Percentiles rank a stretch among this genome's conserved stretches.
These are phyloP conservation scores for Drosophila sucinea DNA, from an alignment of 1,140 invertebrate genomes.

Conservation along the genomic window DNA sequence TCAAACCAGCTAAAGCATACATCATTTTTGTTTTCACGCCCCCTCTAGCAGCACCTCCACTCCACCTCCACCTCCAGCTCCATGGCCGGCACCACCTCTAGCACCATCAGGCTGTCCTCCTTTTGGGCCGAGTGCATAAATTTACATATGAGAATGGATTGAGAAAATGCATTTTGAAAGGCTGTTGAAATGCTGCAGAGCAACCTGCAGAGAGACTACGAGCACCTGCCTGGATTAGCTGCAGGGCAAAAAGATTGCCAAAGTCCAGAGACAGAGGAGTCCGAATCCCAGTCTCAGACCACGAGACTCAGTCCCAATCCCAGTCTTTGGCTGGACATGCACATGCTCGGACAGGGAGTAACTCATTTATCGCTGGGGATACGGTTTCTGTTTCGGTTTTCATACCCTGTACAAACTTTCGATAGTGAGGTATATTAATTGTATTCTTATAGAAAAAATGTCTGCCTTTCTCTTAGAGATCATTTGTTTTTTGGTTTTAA, in stretches of 20 bases:
- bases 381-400: slow-evolving; percentile 41
- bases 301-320: slow-evolving; percentile 28
- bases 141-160: slow-evolving; percentile 76
- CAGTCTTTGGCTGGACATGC: slow-evolving; percentile 69
- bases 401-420: not conserved
- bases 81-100: slow-evolving; percentile 10
- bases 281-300: slow-evolving; percentile 21
- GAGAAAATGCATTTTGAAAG: slow-evolving; percentile 73
- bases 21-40: slow-evolving; percentile 64
- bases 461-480: too few species aligned
- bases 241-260: slow-evolving; percentile 13
- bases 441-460: too few species aligned
- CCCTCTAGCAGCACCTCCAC: slow-evolving; percentile 13
- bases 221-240: slow-evolving; percentile 17
- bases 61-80: slow-evolving; percentile 8
- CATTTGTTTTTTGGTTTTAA: not conserved
- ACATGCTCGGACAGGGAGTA: slow-evolving; percentile 73
- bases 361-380: slow-evolving; percentile 71
- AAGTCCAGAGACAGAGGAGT: slow-evolving; percentile 6
- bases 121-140: slow-evolving; percentile 62
- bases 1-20: slow-evolving; percentile 66
- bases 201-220: slow-evolving; percentile 38
- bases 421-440: too few species aligned
- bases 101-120: slow-evolving; percentile 16
- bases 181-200: slow-evolving; percentile 76